Evolutionary conservation across 2,888 invertebrate species (phyloP), one percentile per base, ranked within the genome.

Genomic region (Melinaea menophilus): DNA sequence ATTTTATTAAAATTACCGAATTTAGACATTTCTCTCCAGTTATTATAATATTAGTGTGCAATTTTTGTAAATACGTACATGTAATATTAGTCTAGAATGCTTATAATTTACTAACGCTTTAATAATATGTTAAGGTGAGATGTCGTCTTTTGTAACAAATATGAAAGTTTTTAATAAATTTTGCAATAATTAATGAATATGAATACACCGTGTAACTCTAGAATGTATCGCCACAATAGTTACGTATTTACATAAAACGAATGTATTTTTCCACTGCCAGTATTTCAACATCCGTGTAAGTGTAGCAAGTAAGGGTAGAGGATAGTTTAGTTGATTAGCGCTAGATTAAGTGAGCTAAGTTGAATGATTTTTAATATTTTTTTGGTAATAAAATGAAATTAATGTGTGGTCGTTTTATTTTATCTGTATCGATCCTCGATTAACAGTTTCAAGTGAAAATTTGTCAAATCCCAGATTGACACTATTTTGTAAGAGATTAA

Each of bases 201-300:
- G 57, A 56, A 58, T 56, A 59, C 41, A 45, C 55, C 12, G 45
- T 56, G 22, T 59, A 61, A 47, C 47, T 60, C 58, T 56, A 61
- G 58, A 56, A 62, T 57, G 58, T 59, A 55, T 55, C 47, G 56
- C 63, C 64, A 69, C 64, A 67, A 67, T 66, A 67, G 55, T 70
- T 41, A 70, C 63, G 60, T 47, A 60, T 69, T 47, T 59, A 60
- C 58, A 75, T 71, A 72, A 74, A 72, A 72, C 64, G 79, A 81
- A 80, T 82, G 84, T 90, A 90, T 89, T 90, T 89, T 90, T 89
- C 84, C 91, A 91, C 91, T 91, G 91, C 91, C 90, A 91, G 91
- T 90, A 91, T 91, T 90, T 85, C 85, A 85, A 84, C 84, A 88
- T 86, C 80, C 82, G 84, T 84, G 75, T 79, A 79, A 74, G 72